phyloP scores from a whole-genome alignment of 2,888 invertebrate genomes.

The Amitus sp. region DNA sequence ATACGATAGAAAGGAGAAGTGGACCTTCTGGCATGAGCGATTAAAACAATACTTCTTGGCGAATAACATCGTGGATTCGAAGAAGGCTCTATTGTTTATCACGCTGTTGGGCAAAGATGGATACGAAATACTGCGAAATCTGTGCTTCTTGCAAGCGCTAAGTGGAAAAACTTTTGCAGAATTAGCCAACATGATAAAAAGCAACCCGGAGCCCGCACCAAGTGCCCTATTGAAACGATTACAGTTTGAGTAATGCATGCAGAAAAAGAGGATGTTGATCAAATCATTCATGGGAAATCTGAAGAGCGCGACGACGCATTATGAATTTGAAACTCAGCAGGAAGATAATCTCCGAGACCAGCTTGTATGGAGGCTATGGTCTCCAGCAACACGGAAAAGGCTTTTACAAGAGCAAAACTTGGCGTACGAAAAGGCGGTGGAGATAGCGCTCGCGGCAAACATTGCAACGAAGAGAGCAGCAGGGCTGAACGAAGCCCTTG shows the following conservation, averaged over 20 bases:
- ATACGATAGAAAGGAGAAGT: slow-evolving; percentile 16
- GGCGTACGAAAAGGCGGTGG: slow-evolving; percentile 4
- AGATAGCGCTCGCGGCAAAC: slow-evolving; percentile 3
- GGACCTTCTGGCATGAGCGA: slow-evolving; percentile 19
- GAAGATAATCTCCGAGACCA: slow-evolving; percentile 7
- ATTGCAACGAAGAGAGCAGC: background rate
- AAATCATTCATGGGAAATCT: slow-evolving; percentile 23
- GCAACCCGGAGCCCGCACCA: slow-evolving; percentile 29
- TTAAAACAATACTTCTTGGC: slow-evolving; percentile 28
- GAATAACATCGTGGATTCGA: slow-evolving; percentile 16
- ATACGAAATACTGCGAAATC: slow-evolving; percentile 27
- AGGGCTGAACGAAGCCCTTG: background rate
- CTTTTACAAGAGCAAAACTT: slow-evolving; percentile 13
- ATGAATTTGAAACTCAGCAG: background rate
- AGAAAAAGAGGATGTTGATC: slow-evolving; percentile 19
- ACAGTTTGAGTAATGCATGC: slow-evolving; percentile 31
- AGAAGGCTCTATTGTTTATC: slow-evolving; percentile 20
- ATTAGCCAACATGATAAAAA: slow-evolving; percentile 24
- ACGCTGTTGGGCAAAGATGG: slow-evolving; percentile 22
- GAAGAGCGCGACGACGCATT: slow-evolving; percentile 7
- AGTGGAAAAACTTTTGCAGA: slow-evolving; percentile 18
- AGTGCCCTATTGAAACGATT: slow-evolving; percentile 30
- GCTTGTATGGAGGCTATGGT: slow-evolving; percentile 11
- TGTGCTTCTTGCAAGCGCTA: slow-evolving; percentile 26
- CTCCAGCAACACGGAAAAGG: background rate